Percentiles rank a stretch among this genome's conserved stretches.
These are phyloP conservation scores for Malacoraja senta DNA, from an alignment of 2,797 vertebrate genomes.

Conservation along the genomic window DNA sequence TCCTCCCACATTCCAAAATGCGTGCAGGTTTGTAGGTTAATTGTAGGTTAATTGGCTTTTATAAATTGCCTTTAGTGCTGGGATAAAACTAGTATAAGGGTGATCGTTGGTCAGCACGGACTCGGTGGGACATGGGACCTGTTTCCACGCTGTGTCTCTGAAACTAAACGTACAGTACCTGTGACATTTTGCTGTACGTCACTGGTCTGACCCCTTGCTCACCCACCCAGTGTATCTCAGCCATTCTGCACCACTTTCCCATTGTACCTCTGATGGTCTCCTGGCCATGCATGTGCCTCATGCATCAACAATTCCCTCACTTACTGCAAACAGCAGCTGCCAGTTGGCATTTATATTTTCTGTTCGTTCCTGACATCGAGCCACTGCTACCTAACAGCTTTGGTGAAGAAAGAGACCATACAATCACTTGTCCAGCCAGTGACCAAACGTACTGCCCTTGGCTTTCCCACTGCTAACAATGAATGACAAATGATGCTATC, in stretches of 20 bases:
- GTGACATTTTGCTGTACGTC: not conserved
- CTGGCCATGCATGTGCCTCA: too few relatives aligned
- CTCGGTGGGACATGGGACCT: too few relatives aligned
- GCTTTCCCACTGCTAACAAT: slow-evolving; percentile 68
- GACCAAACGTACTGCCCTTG: slow-evolving; percentile 69
- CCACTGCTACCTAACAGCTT: not conserved
- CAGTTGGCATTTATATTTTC: not conserved
- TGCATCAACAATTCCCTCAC: not conserved
- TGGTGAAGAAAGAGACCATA: not conserved
- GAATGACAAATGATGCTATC: slow-evolving; percentile 91
- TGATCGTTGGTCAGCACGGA: too few relatives aligned
- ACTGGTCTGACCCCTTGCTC: not conserved
- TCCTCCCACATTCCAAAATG: too few relatives aligned
- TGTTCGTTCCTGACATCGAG: not conserved
- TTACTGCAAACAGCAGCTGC: not conserved
- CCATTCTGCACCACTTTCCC: not conserved
- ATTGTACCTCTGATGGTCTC: not conserved
- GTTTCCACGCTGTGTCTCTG: too few relatives aligned
- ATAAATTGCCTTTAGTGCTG: too few relatives aligned
- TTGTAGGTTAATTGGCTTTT: too few relatives aligned
- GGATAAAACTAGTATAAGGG: too few relatives aligned
- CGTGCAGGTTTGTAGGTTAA: too few relatives aligned
- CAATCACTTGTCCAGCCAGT: slow-evolving; percentile 62
- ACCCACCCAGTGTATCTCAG: not conserved
- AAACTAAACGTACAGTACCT: not conserved